Percentiles rank a stretch among this genome's conserved stretches.
Conservation (phyloP, 2,797 vertebrate genomes). For the Ctenopoma kingsleyae region DNA sequence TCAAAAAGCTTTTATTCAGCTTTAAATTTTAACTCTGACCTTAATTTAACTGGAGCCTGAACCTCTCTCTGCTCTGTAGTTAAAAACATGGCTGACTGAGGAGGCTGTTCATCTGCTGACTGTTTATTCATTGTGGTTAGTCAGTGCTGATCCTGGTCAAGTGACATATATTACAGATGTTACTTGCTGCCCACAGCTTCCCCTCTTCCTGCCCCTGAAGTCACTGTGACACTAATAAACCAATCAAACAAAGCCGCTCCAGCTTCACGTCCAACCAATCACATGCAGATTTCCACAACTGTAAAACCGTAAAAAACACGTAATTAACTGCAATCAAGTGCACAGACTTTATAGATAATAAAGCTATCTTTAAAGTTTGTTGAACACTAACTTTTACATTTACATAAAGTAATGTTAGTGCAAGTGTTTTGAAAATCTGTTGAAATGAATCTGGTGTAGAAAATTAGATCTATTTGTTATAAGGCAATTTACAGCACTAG, state of each 20-base stretch:
- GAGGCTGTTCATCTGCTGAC: slow-evolving; percentile 15
- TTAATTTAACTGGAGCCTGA: background rate
- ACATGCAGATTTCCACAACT: background rate
- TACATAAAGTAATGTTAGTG: background rate
- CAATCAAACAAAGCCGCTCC: slow-evolving; percentile 34
- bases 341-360: slow-evolving; percentile 1
- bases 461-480: background rate
- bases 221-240: slow-evolving; percentile 27
- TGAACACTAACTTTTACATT: background rate
- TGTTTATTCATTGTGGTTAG: slow-evolving; percentile 20
- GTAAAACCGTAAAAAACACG: slow-evolving; percentile 34
- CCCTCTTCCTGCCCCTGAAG: slow-evolving; percentile 19
- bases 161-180: slow-evolving; percentile 5
- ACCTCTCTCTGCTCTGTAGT: background rate
- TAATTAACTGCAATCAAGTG: slow-evolving; percentile 44
- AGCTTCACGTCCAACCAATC: slow-evolving; percentile 30
- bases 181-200: slow-evolving; percentile 39
- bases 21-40: background rate
- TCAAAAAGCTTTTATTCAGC: background rate
- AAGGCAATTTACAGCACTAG: background rate
- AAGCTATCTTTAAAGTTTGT: slow-evolving; percentile 2
- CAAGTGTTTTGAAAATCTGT: background rate
- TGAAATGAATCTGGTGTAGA: background rate
- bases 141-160: background rate
- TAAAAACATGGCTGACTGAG: background rate